Evolutionary conservation across 2,797 vertebrate species (phyloP), one percentile per base, ranked within the genome.

Genomic region (Fringilla coelebs): DNA sequence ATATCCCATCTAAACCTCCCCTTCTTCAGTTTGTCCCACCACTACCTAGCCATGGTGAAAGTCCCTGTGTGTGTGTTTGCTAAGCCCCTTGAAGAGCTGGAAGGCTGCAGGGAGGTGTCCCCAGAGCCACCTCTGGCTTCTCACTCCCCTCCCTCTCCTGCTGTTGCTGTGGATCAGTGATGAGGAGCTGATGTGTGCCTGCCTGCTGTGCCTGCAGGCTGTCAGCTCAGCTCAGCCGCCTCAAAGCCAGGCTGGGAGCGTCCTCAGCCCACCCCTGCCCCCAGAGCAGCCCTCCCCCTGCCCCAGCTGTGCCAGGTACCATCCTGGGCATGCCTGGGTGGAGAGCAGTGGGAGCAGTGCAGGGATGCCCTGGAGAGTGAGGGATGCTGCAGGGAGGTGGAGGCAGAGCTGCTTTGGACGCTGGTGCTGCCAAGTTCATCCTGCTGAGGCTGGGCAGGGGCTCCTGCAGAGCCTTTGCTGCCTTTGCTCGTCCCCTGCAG

Each of bases 401-500:
- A 70, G 84, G 63, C 68, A 75, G 68, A 61, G 68, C 46, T 4
- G 19, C 41, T 24, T 66, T 41, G 0, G 0, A 6, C 7, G 1
- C 18, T 43, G 7, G 41, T 43, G 41, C 41, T 43, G 41, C 41
- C 41, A 43, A 17, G 41, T 79, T 41, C 24, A 6, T 15, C n/a
- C 2, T 0, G 46, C 40, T 18, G 1, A 5, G 62, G 62, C 25
- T 5, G 29, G 24, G 1, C 16, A 12, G 25, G 25, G 7, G 15
- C 41, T 43, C 41, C 41, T 38, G 17, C 75, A 29, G 54, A 85
- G 71, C 58, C 48, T 58, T 63, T 1, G 1, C 41, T 48, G 36
- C 17, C 46, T 26, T 26, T 0, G 66, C 77, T 55, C 68, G 68
- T 49, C 25, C 18, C 4, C 0, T 4, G 0, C 0, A 0, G 34